A percentile compares a stretch with the other conserved stretches of the same genome.
Conservation (phyloP, 1,140 invertebrate genomes). For the Bombus cullumanus region DNA sequence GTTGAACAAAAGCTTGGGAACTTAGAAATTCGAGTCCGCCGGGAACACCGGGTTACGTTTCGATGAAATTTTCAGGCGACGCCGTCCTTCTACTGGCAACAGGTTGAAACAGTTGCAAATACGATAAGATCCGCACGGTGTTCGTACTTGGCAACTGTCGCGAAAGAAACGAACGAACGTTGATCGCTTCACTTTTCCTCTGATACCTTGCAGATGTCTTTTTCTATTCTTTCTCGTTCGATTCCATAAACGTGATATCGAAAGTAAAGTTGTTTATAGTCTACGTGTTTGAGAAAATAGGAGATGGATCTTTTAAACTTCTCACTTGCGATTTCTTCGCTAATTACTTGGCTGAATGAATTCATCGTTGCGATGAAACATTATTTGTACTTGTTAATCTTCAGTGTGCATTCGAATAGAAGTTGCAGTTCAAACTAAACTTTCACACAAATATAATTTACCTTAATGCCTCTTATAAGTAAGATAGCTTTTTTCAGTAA, state of each 20-base stretch:
- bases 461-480: too few relatives aligned
- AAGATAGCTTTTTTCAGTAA: too few relatives aligned
- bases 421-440: too few relatives aligned
- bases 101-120: constrained; percentile 56
- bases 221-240: not conserved
- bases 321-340: not conserved
- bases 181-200: not conserved
- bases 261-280: not conserved
- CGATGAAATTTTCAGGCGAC: constrained; percentile 39
- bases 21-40: constrained; percentile 14
- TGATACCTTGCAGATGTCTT: not conserved
- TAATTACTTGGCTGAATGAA: not conserved
- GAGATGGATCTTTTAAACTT: not conserved
- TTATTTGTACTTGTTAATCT: too few relatives aligned
- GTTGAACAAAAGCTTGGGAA: constrained; percentile 38
- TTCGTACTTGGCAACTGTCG: not conserved
- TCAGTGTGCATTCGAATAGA: too few relatives aligned
- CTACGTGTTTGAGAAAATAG: not conserved
- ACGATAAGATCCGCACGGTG: constrained; percentile 16
- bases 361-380: too few relatives aligned
- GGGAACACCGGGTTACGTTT: constrained; percentile 10
- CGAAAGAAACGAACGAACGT: too few relatives aligned
- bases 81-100: constrained; percentile 32
- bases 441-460: too few relatives aligned
- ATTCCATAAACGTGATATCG: not conserved